phyloP scores from a whole-genome alignment of 2,113 vertebrate genomes.

The Etheostoma cragini region DNA sequence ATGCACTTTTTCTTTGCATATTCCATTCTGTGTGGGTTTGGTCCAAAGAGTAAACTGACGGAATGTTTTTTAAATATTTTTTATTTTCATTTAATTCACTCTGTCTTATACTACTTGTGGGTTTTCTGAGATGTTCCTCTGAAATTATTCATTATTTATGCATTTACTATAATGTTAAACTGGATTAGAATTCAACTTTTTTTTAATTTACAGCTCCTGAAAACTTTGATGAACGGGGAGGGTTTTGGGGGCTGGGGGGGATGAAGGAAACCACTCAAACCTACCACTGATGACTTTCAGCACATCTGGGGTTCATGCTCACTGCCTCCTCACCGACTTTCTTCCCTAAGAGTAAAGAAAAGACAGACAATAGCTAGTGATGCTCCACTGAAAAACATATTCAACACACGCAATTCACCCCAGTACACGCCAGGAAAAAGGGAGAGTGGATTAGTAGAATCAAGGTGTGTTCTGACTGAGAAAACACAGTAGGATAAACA shows the following conservation, averaged over 20 bases:
- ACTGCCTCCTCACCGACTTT: conserved; percentile 89
- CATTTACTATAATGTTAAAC: conserved; percentile 4
- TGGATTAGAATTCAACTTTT: conserved; percentile 21
- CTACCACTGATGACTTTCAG: conserved; percentile 95
- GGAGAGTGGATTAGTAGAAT: conserved; percentile 23
- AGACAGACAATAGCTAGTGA: conserved; percentile 23
- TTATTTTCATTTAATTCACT: background rate
- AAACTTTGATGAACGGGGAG: conserved; percentile 8
- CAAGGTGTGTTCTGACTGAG: conserved; percentile 21
- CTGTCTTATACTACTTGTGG: background rate
- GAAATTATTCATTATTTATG: background rate
- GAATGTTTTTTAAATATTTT: background rate
- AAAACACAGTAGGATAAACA: conserved; percentile 40
- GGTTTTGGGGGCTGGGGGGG: too few relatives aligned
- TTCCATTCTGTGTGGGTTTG: background rate
- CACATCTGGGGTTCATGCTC: conserved; percentile 86
- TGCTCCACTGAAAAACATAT: conserved; percentile 29
- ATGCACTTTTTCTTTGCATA: background rate
- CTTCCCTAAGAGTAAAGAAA: conserved; percentile 85
- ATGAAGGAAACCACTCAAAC: conserved; percentile 59
- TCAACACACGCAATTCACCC: background rate
- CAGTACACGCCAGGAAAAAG: conserved; percentile 12
- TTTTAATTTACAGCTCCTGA: background rate
- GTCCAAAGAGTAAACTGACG: background rate
- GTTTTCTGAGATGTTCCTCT: conserved; percentile 14